These are phyloP conservation scores for Eupsilia transversa DNA, from an alignment of 2,888 invertebrate species.

Conservation along the genomic window DNA sequence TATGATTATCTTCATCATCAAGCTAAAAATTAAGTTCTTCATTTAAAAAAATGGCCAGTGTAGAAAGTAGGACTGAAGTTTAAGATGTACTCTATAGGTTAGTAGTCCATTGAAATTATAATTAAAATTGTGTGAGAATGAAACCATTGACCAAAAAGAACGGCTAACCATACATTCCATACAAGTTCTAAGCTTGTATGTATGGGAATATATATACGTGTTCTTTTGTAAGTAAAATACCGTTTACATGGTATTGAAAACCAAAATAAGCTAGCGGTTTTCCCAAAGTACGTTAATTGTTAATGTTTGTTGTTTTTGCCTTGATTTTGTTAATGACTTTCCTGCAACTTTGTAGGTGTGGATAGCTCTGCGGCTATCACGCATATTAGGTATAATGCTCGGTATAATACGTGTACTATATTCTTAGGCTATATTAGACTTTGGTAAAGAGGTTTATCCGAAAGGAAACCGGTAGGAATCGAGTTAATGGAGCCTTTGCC, in stretches of 20 bases:
- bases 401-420: not conserved
- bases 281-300: conserved; percentile 20
- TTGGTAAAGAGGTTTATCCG: not conserved
- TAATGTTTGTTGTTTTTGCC: not conserved
- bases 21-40: conserved; percentile 11
- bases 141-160: conserved; percentile 15
- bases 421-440: not conserved
- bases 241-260: conserved; percentile 22
- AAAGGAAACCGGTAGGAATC: no score
- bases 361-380: not conserved
- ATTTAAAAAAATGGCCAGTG: conserved; percentile 22
- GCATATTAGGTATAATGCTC: not conserved
- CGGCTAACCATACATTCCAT: conserved; percentile 5
- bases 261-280: conserved; percentile 18
- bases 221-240: conserved; percentile 15
- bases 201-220: conserved; percentile 14
- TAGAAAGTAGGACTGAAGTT: conserved; percentile 13
- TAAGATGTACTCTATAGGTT: conserved; percentile 31
- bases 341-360: conserved; percentile 3
- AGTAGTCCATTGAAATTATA: conserved; percentile 33
- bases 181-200: conserved; percentile 13
- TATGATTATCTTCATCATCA: conserved; percentile 24
- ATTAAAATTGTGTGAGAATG: conserved; percentile 40
- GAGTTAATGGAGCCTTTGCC: not conserved
- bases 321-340: conserved; percentile 27